A percentile compares a stretch with the other conserved stretches of the same genome.
Evolutionary conservation across 2,113 vertebrate genomes (phyloP).

Genomic region (Alouatta palliata): DNA sequence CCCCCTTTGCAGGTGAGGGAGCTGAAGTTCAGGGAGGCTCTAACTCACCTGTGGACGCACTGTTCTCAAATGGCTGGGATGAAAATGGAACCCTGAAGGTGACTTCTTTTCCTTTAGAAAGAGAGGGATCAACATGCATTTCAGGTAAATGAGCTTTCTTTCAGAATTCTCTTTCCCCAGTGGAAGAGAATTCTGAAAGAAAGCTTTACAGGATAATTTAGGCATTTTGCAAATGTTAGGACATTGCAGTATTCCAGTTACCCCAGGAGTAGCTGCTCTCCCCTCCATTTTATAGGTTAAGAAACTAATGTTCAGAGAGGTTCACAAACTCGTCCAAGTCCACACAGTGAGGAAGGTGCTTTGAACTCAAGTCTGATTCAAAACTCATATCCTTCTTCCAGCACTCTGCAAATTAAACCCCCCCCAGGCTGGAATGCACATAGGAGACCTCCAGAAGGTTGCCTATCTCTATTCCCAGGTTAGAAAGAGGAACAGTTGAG

Average conservation of each 20-base stretch:
- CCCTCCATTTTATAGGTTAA: not conserved
- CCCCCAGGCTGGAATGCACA: not conserved
- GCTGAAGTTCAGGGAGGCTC: not conserved
- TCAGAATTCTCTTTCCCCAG: not conserved
- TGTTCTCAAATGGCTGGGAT: not conserved
- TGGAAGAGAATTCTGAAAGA: no score
- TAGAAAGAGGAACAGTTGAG: not conserved
- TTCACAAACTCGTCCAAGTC: not conserved
- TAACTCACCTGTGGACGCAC: not conserved
- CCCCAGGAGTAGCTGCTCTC: not conserved
- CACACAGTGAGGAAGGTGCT: not conserved
- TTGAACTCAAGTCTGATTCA: not conserved
- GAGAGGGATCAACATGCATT: not conserved
- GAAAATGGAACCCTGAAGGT: not conserved
- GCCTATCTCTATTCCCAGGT: not conserved
- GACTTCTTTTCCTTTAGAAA: slow-evolving; percentile 27
- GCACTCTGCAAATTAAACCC: not conserved
- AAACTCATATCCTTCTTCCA: not conserved
- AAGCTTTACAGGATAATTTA: not conserved
- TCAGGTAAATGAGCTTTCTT: not conserved
- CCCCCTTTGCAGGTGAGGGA: not conserved
- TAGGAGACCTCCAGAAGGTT: not conserved
- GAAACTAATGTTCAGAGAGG: not conserved
- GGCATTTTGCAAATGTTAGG: not conserved
- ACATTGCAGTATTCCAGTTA: not conserved